Conservation (phyloP, 2,888 invertebrate genomes). For the Willowsia nigromaculata region DNA sequence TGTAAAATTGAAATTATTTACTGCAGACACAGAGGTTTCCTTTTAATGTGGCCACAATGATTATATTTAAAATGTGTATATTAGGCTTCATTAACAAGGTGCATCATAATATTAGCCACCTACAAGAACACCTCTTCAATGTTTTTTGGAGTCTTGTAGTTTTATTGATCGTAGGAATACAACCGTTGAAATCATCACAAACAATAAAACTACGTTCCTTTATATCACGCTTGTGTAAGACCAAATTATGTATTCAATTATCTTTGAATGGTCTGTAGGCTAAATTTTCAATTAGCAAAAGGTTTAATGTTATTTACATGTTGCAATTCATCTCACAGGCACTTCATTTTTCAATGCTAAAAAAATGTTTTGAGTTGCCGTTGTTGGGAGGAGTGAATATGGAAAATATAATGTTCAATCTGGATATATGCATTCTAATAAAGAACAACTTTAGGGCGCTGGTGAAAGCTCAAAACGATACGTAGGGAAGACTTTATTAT, state of each 20-base stretch:
- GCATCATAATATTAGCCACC: constrained; percentile 24
- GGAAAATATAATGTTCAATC: too few relatives aligned
- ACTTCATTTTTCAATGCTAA: too few relatives aligned
- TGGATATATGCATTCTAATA: too few relatives aligned
- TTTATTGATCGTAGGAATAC: not conserved
- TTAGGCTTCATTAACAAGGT: constrained; percentile 13
- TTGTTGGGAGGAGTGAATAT: too few relatives aligned
- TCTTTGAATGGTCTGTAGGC: not conserved
- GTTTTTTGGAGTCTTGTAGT: not conserved
- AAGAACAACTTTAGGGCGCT: too few relatives aligned
- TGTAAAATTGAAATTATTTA: constrained; percentile 62
- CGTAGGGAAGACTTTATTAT: too few relatives aligned
- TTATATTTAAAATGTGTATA: not conserved
- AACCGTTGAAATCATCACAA: not conserved
- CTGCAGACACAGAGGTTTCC: constrained; percentile 51
- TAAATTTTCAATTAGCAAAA: constrained; percentile 26
- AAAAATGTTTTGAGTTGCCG: too few relatives aligned
- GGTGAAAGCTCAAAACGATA: too few relatives aligned
- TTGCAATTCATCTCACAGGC: not conserved
- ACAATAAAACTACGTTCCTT: constrained; percentile 1
- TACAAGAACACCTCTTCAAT: not conserved
- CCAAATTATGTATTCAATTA: not conserved
- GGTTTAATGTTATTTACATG: not conserved
- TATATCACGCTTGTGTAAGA: not conserved
- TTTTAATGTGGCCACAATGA: constrained; percentile 43